These are phyloP conservation scores for Enteromius fasciolatus DNA, from an alignment of 2,797 vertebrate species.

Conservation along the genomic window DNA sequence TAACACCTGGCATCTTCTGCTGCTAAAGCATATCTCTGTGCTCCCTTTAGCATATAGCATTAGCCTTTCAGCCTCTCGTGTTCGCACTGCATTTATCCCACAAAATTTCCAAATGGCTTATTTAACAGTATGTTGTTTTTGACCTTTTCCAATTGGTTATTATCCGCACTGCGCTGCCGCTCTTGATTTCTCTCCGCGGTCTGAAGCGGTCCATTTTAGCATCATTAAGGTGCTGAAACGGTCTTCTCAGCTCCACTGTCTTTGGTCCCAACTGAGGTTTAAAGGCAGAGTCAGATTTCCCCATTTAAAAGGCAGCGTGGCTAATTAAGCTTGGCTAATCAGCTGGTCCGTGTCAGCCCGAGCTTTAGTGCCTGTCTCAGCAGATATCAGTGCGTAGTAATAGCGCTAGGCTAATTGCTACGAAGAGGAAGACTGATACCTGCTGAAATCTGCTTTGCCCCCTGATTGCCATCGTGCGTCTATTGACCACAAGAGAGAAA, in stretches of 20 bases:
- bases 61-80: constrained; percentile 12
- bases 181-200: constrained; percentile 42
- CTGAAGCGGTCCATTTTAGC: constrained; percentile 40
- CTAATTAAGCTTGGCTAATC: constrained; percentile 63
- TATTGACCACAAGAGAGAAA: constrained; percentile 30
- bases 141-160: constrained; percentile 43
- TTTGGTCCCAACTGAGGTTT: constrained; percentile 59
- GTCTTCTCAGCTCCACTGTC: constrained; percentile 23
- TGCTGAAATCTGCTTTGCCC: constrained; percentile 28
- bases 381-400: constrained; percentile 52
- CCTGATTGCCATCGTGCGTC: constrained; percentile 16
- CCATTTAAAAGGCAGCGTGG: constrained; percentile 57
- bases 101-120: constrained; percentile 20
- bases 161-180: background rate
- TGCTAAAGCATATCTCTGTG: background rate
- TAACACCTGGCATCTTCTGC: background rate
- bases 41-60: constrained; percentile 24
- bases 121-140: constrained; percentile 43
- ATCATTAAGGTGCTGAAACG: constrained; percentile 45
- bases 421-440: constrained; percentile 47
- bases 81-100: constrained; percentile 26
- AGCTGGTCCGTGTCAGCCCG: constrained; percentile 52
- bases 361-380: constrained; percentile 58
- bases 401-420: constrained; percentile 58
- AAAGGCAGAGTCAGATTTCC: constrained; percentile 55